phyloP scores from a whole-genome alignment of 2,113 vertebrate genomes.

The Vidua macroura region DNA sequence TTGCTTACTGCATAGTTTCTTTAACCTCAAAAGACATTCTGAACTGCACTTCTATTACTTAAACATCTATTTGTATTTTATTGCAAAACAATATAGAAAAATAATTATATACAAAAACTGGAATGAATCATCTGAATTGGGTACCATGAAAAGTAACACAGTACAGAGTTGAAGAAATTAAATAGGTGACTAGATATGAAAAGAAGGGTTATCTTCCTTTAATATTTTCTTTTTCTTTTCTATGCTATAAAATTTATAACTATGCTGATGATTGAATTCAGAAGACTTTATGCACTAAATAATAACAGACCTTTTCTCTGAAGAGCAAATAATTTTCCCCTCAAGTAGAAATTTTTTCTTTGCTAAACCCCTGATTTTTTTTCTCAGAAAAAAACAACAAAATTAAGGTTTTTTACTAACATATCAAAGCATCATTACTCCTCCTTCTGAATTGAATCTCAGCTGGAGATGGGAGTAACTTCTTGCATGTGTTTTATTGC shows the following conservation, averaged over 20 bases:
- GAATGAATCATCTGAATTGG: not conserved
- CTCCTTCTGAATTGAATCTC: not conserved
- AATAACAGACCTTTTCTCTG: not conserved
- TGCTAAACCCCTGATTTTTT: not conserved
- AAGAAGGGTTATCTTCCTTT: not conserved
- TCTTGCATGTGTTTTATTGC: not conserved
- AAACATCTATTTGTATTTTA: not conserved
- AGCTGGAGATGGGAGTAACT: not conserved
- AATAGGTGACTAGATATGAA: not conserved
- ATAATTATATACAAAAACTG: not conserved
- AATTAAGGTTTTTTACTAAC: not conserved
- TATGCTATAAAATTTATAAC: not conserved
- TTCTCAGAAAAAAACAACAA: not conserved
- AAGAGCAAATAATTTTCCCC: not conserved
- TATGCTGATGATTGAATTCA: not conserved
- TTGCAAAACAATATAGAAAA: not conserved
- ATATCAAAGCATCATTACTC: not conserved
- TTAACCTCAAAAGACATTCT: not conserved
- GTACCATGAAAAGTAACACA: not conserved
- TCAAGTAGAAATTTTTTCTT: not conserved
- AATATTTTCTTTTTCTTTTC: not conserved
- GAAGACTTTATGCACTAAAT: not conserved
- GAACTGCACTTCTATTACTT: not conserved
- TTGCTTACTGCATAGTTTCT: not conserved
- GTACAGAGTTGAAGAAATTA: not conserved